These are phyloP conservation scores for Papilio gigon DNA, from an alignment of 2,888 invertebrate genomes.

Conservation along the genomic window DNA sequence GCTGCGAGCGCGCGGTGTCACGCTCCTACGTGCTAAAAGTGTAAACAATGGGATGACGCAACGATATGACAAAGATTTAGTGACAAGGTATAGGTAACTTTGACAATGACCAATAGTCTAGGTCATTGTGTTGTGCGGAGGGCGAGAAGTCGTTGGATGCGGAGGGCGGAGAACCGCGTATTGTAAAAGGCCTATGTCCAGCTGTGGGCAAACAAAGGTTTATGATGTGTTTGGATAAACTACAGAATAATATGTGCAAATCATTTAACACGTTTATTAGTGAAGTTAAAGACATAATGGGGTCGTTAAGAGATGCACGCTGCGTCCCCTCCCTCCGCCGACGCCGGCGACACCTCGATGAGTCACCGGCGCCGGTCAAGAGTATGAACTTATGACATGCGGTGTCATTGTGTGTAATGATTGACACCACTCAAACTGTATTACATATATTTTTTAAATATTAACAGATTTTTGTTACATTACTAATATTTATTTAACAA, in stretches of 20 bases:
- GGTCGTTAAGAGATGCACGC: background rate
- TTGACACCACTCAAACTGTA: constrained; percentile 34
- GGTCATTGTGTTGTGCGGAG: too few relatives aligned
- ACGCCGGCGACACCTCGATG: constrained; percentile 44
- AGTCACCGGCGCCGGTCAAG: constrained; percentile 60
- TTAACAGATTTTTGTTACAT: too few relatives aligned
- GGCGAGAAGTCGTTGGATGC: too few relatives aligned
- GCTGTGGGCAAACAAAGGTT: too few relatives aligned
- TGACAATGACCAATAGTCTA: background rate
- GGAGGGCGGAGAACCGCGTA: too few relatives aligned
- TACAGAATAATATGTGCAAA: background rate
- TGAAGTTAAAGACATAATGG: background rate
- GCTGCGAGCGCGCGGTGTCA: background rate
- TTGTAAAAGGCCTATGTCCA: too few relatives aligned
- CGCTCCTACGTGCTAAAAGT: constrained; percentile 42
- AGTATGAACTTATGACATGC: constrained; percentile 44
- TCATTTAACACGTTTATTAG: background rate
- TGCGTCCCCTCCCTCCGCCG: constrained; percentile 19
- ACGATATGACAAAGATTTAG: constrained; percentile 26
- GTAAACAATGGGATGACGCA: constrained; percentile 45
- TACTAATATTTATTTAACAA: too few relatives aligned
- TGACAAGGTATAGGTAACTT: background rate
- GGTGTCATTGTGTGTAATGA: background rate
- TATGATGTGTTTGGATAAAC: too few relatives aligned
- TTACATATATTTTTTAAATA: too few relatives aligned